These are phyloP conservation scores for Acanthacorydalis orientalis DNA, from an alignment of 2,888 invertebrate genomes.

Conservation along the genomic window DNA sequence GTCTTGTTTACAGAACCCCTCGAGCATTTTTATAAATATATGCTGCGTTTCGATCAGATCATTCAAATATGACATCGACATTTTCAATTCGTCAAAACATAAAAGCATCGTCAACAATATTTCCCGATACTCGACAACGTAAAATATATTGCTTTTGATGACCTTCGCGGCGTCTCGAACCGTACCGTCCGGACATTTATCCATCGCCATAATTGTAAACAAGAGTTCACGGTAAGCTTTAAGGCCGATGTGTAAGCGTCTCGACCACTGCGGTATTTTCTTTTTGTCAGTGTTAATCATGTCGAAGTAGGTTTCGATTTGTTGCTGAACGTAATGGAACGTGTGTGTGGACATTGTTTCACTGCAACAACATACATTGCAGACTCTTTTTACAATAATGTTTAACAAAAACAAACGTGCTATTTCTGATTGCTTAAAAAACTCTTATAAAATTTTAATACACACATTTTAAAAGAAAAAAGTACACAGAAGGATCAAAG, in stretches of 20 bases:
- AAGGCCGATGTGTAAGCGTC: slow-evolving; percentile 70
- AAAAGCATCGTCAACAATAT: slow-evolving; percentile 64
- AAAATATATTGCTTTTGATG: slow-evolving; percentile 82
- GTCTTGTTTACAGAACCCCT: slow-evolving; percentile 46
- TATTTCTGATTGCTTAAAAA: no score
- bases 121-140: slow-evolving; percentile 87
- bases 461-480: no score
- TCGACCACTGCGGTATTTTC: slow-evolving; percentile 64
- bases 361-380: slow-evolving; percentile 32
- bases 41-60: slow-evolving; percentile 84
- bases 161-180: slow-evolving; percentile 69
- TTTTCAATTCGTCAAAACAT: slow-evolving; percentile 69
- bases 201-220: slow-evolving; percentile 67
- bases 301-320: slow-evolving; percentile 72
- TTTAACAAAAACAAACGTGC: no score
- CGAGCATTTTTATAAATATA: slow-evolving; percentile 80
- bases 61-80: slow-evolving; percentile 67
- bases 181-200: slow-evolving; percentile 48
- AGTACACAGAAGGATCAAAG: no score
- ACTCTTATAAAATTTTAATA: no score
- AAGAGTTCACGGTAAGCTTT: slow-evolving; percentile 70
- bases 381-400: no score
- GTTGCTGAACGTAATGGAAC: slow-evolving; percentile 89
- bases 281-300: slow-evolving; percentile 78
- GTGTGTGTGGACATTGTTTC: slow-evolving; percentile 84